Conservation (phyloP, 2,888 invertebrate species). For the Agriotes lineatus region DNA sequence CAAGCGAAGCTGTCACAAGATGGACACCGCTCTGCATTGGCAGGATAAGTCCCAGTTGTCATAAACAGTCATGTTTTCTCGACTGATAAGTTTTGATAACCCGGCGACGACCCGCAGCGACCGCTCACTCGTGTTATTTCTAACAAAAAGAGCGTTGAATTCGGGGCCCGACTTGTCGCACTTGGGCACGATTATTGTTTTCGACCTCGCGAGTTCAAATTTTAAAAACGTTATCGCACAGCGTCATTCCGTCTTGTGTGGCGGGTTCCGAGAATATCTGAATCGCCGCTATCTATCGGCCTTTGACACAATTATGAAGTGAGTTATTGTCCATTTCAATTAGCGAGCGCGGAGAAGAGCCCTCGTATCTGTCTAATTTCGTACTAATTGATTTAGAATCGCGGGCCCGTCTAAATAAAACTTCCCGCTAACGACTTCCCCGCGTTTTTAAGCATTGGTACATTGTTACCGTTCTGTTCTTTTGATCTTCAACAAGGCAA, state of each 20-base stretch:
- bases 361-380: conserved; percentile 17
- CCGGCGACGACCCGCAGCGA: conserved; percentile 23
- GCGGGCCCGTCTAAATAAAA: conserved; percentile 4
- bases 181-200: not conserved
- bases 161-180: conserved; percentile 16
- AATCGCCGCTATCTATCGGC: conserved; percentile 44
- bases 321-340: conserved; percentile 53
- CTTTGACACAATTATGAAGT: conserved; percentile 51
- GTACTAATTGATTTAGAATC: conserved; percentile 39
- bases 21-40: no score
- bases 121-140: conserved; percentile 27
- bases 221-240: not conserved
- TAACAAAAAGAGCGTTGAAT: conserved; percentile 28
- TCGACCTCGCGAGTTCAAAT: not conserved
- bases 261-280: conserved; percentile 31
- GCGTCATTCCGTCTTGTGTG: conserved; percentile 30
- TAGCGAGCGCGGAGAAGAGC: conserved; percentile 31
- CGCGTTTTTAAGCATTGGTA: conserved; percentile 27
- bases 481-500: conserved; percentile 47
- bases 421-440: conserved; percentile 29
- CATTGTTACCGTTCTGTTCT: conserved; percentile 43
- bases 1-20: no score
- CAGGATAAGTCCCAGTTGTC: conserved; percentile 14
- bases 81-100: conserved; percentile 31
- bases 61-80: conserved; percentile 24